These are phyloP conservation scores for Alethe diademata DNA, from an alignment of 2,113 vertebrate species.

Conservation along the genomic window DNA sequence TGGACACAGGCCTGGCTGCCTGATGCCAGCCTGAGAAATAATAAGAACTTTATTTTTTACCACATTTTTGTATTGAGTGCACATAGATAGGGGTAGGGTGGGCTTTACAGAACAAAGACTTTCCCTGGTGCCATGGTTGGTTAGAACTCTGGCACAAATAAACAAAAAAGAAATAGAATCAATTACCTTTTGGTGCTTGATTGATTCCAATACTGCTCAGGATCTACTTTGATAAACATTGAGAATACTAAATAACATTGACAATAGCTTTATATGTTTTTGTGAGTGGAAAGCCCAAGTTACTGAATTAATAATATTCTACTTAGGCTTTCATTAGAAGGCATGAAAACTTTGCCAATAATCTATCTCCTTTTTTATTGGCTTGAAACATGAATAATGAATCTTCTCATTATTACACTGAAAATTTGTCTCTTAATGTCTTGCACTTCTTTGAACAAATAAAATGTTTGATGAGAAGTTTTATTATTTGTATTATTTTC, in stretches of 20 bases:
- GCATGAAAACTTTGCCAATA: neutral
- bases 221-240: neutral
- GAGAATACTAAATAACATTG: neutral
- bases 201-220: neutral
- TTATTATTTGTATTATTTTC: neutral
- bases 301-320: neutral
- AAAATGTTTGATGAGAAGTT: neutral
- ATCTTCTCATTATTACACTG: neutral
- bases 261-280: neutral
- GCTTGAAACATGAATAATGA: neutral
- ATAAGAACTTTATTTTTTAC: neutral
- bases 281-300: neutral
- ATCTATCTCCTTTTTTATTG: neutral
- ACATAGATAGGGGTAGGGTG: accelerated
- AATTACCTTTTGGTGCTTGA: neutral
- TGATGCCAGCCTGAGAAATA: neutral
- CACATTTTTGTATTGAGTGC: accelerated
- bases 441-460: neutral
- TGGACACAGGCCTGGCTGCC: neutral
- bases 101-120: neutral
- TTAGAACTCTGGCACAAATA: neutral
- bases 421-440: neutral
- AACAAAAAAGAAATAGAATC: neutral
- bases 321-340: neutral
- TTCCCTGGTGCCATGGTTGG: neutral